Conservation (phyloP, 2,888 invertebrate species). For the Acronicta psi region DNA sequence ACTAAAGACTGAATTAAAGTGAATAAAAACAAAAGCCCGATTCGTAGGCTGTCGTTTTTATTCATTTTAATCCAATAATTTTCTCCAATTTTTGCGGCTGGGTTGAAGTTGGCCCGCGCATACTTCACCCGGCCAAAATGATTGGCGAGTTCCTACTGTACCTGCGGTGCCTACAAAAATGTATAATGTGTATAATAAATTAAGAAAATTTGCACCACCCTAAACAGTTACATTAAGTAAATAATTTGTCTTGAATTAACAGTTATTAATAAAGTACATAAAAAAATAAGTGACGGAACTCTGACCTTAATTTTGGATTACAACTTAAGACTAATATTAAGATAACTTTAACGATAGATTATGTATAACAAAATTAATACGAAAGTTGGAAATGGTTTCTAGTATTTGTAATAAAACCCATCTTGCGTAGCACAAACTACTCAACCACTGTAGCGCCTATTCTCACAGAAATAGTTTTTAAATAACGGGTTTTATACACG, state of each 20-base stretch:
- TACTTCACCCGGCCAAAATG: too few relatives aligned
- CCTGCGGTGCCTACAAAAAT: too few relatives aligned
- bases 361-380: slow-evolving; percentile 21
- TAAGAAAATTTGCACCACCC: too few relatives aligned
- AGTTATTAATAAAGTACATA: neutral
- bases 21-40: too few relatives aligned
- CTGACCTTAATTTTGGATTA: slow-evolving; percentile 23
- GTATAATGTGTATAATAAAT: too few relatives aligned
- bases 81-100: too few relatives aligned
- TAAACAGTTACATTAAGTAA: neutral
- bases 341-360: slow-evolving; percentile 1
- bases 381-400: slow-evolving; percentile 3
- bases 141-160: too few relatives aligned
- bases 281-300: slow-evolving; percentile 11
- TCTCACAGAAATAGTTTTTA: neutral
- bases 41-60: too few relatives aligned
- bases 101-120: too few relatives aligned
- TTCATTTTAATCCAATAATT: too few relatives aligned
- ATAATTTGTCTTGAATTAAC: slow-evolving; percentile 8
- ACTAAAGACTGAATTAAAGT: too few relatives aligned
- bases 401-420: slow-evolving; percentile 3
- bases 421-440: slow-evolving; percentile 48
- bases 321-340: slow-evolving; percentile 24
- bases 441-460: slow-evolving; percentile 19
- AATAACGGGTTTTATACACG: too few relatives aligned